Conservation (phyloP, 2,113 vertebrate species). For the Bos indicus region DNA sequence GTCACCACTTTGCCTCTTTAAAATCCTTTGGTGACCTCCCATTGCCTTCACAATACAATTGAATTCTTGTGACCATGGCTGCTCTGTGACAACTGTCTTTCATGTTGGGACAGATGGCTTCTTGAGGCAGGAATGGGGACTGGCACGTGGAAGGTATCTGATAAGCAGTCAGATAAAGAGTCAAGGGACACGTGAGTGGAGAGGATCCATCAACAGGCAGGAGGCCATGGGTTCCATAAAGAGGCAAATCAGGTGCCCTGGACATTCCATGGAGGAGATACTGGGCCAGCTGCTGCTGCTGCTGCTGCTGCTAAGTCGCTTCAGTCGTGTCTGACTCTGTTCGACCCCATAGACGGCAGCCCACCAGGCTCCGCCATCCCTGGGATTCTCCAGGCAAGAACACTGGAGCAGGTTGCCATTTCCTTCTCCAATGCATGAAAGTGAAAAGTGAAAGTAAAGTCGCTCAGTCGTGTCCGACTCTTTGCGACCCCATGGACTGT, state of each 20-base stretch:
- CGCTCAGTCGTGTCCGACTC: too few relatives aligned
- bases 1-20: not conserved
- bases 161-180: not conserved
- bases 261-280: not conserved
- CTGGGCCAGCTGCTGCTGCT: too few relatives aligned
- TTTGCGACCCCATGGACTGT: too few relatives aligned
- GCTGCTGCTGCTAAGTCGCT: too few relatives aligned
- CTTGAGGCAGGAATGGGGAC: not conserved
- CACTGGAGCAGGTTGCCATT: too few relatives aligned
- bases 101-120: not conserved
- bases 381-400: too few relatives aligned
- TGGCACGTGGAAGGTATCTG: not conserved
- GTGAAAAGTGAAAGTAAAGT: too few relatives aligned
- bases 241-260: not conserved
- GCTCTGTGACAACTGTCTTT: not conserved
- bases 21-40: not conserved
- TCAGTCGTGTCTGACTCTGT: too few relatives aligned
- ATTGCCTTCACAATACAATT: not conserved
- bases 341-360: too few relatives aligned
- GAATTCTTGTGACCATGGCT: not conserved
- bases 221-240: accelerated
- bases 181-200: accelerated
- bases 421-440: too few relatives aligned
- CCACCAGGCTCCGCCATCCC: too few relatives aligned
- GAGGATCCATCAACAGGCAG: not conserved